Conservation (phyloP, 2,888 invertebrate species). For the Lasioglossum malachurum region DNA sequence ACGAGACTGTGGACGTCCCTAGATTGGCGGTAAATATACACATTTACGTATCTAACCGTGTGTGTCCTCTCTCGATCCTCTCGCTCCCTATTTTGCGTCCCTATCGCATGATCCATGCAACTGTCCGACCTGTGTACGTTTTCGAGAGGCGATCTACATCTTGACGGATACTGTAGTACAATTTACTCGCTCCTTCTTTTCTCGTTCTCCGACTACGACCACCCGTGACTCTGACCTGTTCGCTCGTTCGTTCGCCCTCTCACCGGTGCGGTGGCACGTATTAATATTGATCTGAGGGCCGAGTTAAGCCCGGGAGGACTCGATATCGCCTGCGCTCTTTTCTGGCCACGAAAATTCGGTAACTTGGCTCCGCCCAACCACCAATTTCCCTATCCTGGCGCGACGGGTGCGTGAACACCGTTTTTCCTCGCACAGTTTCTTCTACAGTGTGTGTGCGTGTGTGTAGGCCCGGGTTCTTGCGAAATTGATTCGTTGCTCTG, state of each 20-base stretch:
- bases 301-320: conserved; percentile 37
- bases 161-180: not conserved
- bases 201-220: conserved; percentile 2
- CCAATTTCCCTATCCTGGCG: conserved; percentile 7
- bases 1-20: conserved; percentile 57
- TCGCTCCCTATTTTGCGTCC: conserved; percentile 2
- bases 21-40: conserved; percentile 68
- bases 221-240: not conserved
- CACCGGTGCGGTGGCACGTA: conserved; percentile 57
- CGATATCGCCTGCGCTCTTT: conserved; percentile 66
- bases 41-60: conserved; percentile 47
- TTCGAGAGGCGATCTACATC: conserved; percentile 25
- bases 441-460: not conserved
- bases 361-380: conserved; percentile 56
- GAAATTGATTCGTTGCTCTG: conserved; percentile 37
- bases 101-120: conserved; percentile 21
- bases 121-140: conserved; percentile 16
- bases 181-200: conserved; percentile 1
- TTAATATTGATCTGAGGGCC: conserved; percentile 67
- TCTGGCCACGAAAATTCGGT: conserved; percentile 38
- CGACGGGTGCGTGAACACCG: not conserved
- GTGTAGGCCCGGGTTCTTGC: conserved; percentile 10
- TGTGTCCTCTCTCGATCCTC: conserved; percentile 4
- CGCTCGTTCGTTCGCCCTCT: conserved; percentile 43
- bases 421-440: not conserved